phyloP scores from a whole-genome alignment of 2,797 vertebrate species.

The Gallirallus australis region DNA sequence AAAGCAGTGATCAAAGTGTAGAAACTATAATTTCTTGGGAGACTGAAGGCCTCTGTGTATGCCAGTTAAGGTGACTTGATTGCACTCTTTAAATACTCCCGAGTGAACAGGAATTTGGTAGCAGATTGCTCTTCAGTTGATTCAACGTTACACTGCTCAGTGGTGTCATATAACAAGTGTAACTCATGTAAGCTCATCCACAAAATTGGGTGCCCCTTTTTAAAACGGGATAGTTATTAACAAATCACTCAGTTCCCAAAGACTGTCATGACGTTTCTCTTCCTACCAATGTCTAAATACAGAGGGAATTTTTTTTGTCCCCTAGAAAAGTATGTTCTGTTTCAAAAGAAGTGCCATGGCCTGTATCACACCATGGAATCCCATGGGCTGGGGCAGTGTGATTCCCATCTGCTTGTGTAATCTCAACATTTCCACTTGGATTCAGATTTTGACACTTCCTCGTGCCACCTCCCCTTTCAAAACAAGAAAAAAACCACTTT shows the following conservation, averaged over 20 bases:
- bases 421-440: neutral
- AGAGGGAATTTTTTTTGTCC: neutral
- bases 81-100: neutral
- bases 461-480: neutral
- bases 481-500: neutral
- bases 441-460: neutral
- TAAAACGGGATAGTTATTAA: neutral
- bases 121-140: neutral
- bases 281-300: neutral
- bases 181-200: neutral
- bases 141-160: neutral
- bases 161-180: neutral
- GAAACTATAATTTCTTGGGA: neutral
- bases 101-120: neutral
- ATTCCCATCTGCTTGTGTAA: neutral
- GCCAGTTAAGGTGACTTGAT: neutral
- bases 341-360: neutral
- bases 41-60: neutral
- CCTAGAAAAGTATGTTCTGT: neutral
- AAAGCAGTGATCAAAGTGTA: neutral
- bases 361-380: neutral
- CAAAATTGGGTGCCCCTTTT: neutral
- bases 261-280: neutral
- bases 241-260: neutral
- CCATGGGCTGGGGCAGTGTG: fast-evolving